These are phyloP conservation scores for Chaenocephalus aceratus DNA, from an alignment of 2,113 vertebrate species.

Conservation along the genomic window DNA sequence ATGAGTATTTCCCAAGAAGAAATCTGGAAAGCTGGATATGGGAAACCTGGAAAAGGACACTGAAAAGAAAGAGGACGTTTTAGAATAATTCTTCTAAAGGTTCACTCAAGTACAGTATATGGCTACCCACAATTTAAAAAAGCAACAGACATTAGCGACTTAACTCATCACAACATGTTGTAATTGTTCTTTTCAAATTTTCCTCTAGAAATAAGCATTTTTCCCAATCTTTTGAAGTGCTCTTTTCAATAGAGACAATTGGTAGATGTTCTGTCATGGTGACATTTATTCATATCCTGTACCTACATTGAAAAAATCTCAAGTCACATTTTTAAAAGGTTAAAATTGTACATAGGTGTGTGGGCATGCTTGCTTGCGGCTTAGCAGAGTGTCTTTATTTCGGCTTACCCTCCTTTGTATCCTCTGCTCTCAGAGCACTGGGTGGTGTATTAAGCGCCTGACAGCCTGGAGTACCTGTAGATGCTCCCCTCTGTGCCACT, in stretches of 20 bases:
- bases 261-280: neutral
- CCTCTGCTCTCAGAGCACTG: slow-evolving; percentile 36
- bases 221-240: neutral
- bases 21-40: neutral
- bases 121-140: no score
- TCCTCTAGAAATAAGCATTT: neutral
- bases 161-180: no score
- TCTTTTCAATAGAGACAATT: no score
- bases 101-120: no score
- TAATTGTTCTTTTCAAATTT: neutral
- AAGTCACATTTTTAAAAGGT: neutral
- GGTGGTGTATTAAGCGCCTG: slow-evolving; percentile 51
- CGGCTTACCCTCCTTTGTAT: slow-evolving; percentile 38
- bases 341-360: slow-evolving; percentile 6
- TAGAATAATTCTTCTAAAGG: no score
- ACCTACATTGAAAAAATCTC: slow-evolving; percentile 1
- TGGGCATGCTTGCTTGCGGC: neutral
- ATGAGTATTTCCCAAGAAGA: neutral
- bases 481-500: slow-evolving; percentile 2
- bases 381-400: slow-evolving; percentile 53
- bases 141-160: no score
- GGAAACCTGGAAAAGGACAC: neutral
- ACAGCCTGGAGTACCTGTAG: slow-evolving; percentile 44
- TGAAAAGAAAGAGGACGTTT: neutral
- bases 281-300: neutral